phyloP scores from a whole-genome alignment of 37 sponge, comb jelly and placozoan species.

The Cliona cf. orientalis region DNA sequence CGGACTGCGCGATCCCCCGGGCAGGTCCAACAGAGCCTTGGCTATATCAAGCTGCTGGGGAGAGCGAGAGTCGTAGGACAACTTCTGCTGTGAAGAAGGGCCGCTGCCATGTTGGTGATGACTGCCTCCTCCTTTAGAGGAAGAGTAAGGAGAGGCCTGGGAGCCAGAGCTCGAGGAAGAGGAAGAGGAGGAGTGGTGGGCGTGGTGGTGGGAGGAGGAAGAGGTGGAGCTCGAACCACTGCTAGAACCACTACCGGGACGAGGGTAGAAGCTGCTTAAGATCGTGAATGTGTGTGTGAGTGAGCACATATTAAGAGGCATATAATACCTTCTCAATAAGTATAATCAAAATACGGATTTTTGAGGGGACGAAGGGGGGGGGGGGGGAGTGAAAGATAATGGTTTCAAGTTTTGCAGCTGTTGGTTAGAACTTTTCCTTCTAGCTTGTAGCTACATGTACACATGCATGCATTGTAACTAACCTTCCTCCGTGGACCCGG shows the following conservation, averaged over 20 bases:
- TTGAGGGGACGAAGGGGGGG: not conserved
- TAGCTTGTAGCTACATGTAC: not conserved
- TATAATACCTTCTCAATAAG: no score
- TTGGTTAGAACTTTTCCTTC: not conserved
- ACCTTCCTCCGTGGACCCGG: conserved; percentile 87
- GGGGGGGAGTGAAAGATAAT: not conserved
- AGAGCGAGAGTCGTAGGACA: not conserved
- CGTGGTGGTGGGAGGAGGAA: not conserved
- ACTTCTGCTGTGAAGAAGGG: not conserved
- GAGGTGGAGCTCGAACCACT: not conserved
- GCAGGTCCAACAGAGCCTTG: conserved; percentile 54
- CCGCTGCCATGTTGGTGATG: not conserved
- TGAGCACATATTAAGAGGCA: no score
- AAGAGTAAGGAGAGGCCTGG: not conserved
- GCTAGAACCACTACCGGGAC: not conserved
- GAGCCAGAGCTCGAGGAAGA: not conserved
- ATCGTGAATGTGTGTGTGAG: not conserved
- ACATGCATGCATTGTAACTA: conserved; percentile 1
- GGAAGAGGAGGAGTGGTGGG: not conserved
- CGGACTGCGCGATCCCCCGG: conserved; percentile 29
- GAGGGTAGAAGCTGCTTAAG: not conserved
- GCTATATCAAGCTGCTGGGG: conserved; percentile 46
- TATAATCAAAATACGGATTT: no score
- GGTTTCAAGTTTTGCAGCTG: not conserved
- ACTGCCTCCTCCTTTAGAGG: not conserved